A percentile compares a stretch with the other conserved stretches of the same genome.
Conservation (phyloP, 2,797 vertebrate genomes). For the Mallotus villosus region DNA sequence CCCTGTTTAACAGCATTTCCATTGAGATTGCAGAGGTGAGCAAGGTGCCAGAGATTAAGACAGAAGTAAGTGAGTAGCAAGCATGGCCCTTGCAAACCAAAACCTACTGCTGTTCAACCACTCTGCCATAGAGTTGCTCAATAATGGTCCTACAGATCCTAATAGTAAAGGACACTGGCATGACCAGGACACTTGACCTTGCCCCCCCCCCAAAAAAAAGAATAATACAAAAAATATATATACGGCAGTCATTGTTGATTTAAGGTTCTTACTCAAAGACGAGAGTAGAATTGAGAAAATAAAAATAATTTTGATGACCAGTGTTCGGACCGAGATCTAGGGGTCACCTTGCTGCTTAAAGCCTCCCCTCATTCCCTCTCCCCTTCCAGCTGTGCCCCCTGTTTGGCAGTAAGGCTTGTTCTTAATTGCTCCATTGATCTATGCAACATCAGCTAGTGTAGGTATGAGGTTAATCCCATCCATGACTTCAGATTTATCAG, state of each 20-base stretch:
- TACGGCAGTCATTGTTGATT: too few relatives aligned
- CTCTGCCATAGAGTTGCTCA: not conserved
- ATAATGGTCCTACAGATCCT: not conserved
- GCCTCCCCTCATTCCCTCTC: not conserved
- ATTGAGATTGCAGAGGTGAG: conserved; percentile 56
- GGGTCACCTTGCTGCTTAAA: too few relatives aligned
- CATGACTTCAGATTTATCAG: too few relatives aligned
- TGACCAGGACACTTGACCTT: too few relatives aligned
- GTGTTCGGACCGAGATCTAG: too few relatives aligned
- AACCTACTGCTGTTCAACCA: not conserved
- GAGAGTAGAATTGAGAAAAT: too few relatives aligned
- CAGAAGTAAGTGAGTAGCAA: conserved; percentile 39
- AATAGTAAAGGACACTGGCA: not conserved
- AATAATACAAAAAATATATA: too few relatives aligned
- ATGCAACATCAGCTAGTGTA: not conserved
- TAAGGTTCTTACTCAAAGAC: too few relatives aligned
- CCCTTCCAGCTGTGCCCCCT: not conserved
- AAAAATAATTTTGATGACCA: too few relatives aligned
- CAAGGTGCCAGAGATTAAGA: conserved; percentile 34
- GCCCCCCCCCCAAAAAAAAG: too few relatives aligned
- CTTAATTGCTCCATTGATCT: not conserved
- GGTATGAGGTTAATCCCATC: not conserved
- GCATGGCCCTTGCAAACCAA: not conserved
- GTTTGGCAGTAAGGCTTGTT: not conserved
- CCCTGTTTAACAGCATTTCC: conserved; percentile 34